phyloP scores from a whole-genome alignment of 2,113 vertebrate genomes.

The Sakesphorus luctuosus region DNA sequence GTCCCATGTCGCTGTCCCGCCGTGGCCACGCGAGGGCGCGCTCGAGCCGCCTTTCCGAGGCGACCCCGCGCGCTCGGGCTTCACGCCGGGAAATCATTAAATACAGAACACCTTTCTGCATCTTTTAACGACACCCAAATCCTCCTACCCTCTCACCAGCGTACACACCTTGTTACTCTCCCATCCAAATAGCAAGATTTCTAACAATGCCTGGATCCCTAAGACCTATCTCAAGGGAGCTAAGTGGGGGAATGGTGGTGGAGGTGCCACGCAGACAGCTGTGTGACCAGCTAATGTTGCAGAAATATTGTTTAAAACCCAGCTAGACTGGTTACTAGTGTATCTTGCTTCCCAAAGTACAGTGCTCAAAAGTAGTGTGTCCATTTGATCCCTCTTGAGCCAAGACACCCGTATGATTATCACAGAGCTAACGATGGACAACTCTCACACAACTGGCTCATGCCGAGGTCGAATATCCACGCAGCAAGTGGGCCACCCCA shows the following conservation, averaged over 20 bases:
- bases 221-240: neutral
- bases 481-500: neutral
- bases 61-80: neutral
- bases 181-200: neutral
- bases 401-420: neutral
- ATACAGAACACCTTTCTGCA: neutral
- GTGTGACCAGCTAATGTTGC: neutral
- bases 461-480: neutral
- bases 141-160: neutral
- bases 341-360: neutral
- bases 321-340: neutral
- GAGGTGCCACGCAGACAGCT: accelerated
- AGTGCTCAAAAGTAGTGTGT: neutral
- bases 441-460: neutral
- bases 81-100: neutral
- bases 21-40: slow-evolving; percentile 22
- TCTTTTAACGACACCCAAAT: neutral
- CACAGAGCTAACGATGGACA: neutral
- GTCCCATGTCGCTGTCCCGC: neutral
- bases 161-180: neutral
- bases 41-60: neutral
- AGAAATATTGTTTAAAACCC: neutral
- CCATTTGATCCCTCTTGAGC: neutral
- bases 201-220: neutral
- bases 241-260: neutral